Base-by-base conservation (phyloP, 2,113 vertebrate genomes). In the Brienomyrus longianalis region DNA sequence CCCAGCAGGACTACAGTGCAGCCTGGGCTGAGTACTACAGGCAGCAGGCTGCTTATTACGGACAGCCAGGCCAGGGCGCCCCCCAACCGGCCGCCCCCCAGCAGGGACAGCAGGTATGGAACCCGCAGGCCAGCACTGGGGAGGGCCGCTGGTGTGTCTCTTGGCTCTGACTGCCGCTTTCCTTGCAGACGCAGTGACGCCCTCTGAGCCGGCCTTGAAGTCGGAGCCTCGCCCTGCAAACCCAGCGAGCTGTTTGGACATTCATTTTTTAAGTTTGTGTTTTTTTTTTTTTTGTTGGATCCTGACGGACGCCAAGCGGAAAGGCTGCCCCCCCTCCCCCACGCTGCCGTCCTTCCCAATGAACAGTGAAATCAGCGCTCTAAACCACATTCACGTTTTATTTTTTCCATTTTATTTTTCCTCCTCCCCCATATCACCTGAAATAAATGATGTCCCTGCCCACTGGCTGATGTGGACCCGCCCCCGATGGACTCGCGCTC, bases 11-110 rank as follows among this genome's bases (percentile, higher is more conserved):
- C 93, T 98, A 98, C 93, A 98, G 97, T 3, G 98, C 97, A 0
- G 98, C 97, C 88, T 98, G 98, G 98, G 97, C 97, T 0, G 98
- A 98, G 91, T 98, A 98, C 93, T 98, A 98, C 94, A 96, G 97
- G 94, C 98, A 98, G 94, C 97, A 98, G 93, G 97, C 97, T 1
- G 97, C 97, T 54, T 98, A 98, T 94, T 98, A 98, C 88, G 97
- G 97, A 92, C 97, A 97, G 39, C 94, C 95, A 39, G 96, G 96
- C 0, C 97, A 95, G 91, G 93, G 93, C 3, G 93, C 97, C 54
- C 96, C 96, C 77, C 97, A 97, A 92, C 95, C 95, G 31, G 94
- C 95, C 6, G 95, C 96, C 90, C 95, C 96, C 92, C 97, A 97
- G 95, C 97, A 97, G 93, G 97, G 87, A 31, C 88, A 88, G 47